Base-by-base conservation (phyloP, 92 coral and sea anemone species). In the Micromussa lordhowensis region DNA sequence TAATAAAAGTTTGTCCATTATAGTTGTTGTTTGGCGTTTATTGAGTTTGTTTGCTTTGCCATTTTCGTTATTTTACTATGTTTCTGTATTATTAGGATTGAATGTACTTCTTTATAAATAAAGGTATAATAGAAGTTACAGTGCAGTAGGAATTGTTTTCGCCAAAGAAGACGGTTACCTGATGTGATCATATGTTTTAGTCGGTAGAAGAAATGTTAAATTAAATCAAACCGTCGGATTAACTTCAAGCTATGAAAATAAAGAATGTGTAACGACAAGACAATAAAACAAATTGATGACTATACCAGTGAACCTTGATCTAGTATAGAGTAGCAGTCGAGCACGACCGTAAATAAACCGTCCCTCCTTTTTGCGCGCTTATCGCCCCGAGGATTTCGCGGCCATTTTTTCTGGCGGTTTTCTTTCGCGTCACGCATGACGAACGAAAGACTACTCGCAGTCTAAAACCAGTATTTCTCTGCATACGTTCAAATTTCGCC, bases 1-100 rank as follows among this genome's bases (percentile, higher is more conserved):
- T 72, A 54, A 83, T 83, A 71, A 83, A 83, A 53, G 51, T 83
- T 83, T 71, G 66, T 34, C 68, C n/a, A 34, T 54, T 83, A 53
- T 35, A 82, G 38, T 55, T 71, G 77, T 71, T 71, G 53, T 34
- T 71, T 69, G 48, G 61, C 36, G 13, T 83, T 51, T 71, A 29
- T 51, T 19, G 17, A 21, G 74, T 40, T 30, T 29, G 15, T 49
- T 64, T 81, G 51, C 30, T 24, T 48, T 66, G 18, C 5, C 48
- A 4, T 12, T 36, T 28, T 61, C 40, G 31, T 24, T 66, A 35
- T 83, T 53, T 83, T 66, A 36, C 69, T 7, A 22, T 70, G 24
- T 53, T 71, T 14, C 40, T 49, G 61, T 68, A 61, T 76, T 72
- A 6, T 61, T 22, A 61, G 48, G 53, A 57, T 7, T 21, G 38